Conservation (phyloP, 2,797 vertebrate genomes). For the Acrossocheilus fasciatus region DNA sequence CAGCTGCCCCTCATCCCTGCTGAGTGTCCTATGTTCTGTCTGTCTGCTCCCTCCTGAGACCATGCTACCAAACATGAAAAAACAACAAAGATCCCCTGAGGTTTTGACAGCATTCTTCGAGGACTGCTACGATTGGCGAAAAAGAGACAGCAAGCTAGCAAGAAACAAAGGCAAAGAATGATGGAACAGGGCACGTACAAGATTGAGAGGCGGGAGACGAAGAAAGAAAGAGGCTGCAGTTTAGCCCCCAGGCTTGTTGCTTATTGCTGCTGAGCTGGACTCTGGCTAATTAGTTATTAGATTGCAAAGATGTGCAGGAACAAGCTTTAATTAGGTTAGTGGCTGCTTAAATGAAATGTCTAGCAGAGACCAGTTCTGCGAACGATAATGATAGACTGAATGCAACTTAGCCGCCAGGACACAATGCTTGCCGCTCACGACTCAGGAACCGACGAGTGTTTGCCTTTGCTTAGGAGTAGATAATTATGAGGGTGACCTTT, state of each 20-base stretch:
- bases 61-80: conserved; percentile 68
- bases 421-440: conserved; percentile 3
- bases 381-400: conserved; percentile 60
- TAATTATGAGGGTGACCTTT: conserved; percentile 71
- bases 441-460: not conserved
- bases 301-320: conserved; percentile 73
- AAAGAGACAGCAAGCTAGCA: conserved; percentile 29
- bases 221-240: conserved; percentile 17
- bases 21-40: conserved; percentile 26
- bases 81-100: conserved; percentile 65
- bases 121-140: conserved; percentile 29
- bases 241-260: conserved; percentile 59
- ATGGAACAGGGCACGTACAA: conserved; percentile 48
- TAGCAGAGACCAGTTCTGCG: conserved; percentile 63
- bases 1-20: conserved; percentile 37
- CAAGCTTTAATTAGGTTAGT: conserved; percentile 77
- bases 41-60: conserved; percentile 42
- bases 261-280: conserved; percentile 73
- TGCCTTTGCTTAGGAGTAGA: conserved; percentile 24
- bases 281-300: conserved; percentile 82
- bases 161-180: conserved; percentile 64
- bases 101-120: not conserved
- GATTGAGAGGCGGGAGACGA: conserved; percentile 59
- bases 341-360: conserved; percentile 74
- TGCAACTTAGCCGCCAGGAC: conserved; percentile 46